These are phyloP conservation scores for Meloe dianella DNA, from an alignment of 2,888 invertebrate genomes.

Conservation along the genomic window DNA sequence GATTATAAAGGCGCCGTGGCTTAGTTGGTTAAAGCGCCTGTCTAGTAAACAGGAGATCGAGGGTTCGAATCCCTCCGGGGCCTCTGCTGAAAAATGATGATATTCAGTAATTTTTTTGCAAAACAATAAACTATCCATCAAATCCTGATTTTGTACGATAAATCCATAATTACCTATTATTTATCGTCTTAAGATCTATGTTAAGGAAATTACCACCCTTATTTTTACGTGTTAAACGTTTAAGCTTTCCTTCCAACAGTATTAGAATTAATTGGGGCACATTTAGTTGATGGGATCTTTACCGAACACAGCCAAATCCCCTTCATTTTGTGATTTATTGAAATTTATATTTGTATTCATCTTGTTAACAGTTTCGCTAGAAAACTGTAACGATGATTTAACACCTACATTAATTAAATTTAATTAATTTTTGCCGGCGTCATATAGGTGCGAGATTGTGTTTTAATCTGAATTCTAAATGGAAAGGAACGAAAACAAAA, in stretches of 20 bases:
- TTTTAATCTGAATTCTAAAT: not conserved
- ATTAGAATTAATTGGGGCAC: not conserved
- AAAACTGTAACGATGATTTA: not conserved
- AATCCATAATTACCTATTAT: not conserved
- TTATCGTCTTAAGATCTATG: not conserved
- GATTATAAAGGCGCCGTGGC: constrained; percentile 67
- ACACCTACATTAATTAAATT: not conserved
- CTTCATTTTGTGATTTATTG: not conserved
- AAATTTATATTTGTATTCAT: not conserved
- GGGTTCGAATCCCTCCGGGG: constrained; percentile 71
- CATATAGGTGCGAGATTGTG: not conserved
- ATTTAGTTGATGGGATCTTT: not conserved
- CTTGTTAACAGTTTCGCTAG: not conserved
- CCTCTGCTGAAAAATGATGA: too few relatives aligned
- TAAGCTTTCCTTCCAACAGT: not conserved
- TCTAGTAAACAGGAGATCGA: constrained; percentile 75
- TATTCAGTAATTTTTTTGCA: too few relatives aligned
- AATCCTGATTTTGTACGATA: not conserved
- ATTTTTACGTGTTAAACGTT: not conserved
- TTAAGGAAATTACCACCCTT: not conserved
- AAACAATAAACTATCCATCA: too few relatives aligned
- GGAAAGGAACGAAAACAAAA: not conserved
- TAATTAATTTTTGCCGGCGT: not conserved
- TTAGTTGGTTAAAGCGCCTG: constrained; percentile 82
- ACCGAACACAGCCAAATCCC: not conserved